Conservation (phyloP, 2,888 invertebrate genomes). For the Myopa tessellatipennis region DNA sequence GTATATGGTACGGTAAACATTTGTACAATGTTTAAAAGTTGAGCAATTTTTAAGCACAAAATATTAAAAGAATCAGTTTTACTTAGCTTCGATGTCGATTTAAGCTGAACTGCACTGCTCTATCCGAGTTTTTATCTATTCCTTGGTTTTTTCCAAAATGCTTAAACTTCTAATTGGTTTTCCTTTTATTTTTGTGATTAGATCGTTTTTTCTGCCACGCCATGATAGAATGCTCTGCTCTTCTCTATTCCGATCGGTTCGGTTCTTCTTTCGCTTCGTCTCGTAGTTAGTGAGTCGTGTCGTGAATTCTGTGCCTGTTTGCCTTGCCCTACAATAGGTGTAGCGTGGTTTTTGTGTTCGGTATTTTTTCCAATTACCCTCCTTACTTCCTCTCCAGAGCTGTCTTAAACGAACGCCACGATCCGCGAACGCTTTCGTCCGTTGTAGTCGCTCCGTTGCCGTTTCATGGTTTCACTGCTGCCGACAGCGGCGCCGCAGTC, state of each 20-base stretch:
- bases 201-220: too few relatives aligned
- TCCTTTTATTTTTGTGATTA: too few relatives aligned
- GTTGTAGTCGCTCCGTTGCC: conserved; percentile 6
- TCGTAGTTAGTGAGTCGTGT: conserved; percentile 35
- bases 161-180: too few relatives aligned
- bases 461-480: conserved; percentile 9
- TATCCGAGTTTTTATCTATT: too few relatives aligned
- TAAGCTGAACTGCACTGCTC: too few relatives aligned
- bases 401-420: conserved; percentile 19
- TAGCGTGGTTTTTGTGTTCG: conserved; percentile 64
- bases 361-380: conserved; percentile 52
- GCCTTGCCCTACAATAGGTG: conserved; percentile 62
- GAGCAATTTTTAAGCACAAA: too few relatives aligned
- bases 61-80: too few relatives aligned
- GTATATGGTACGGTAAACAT: too few relatives aligned
- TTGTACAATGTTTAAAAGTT: too few relatives aligned
- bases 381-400: conserved; percentile 7
- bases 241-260: not conserved
- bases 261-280: conserved; percentile 4
- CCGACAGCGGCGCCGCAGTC: conserved; percentile 23
- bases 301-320: conserved; percentile 56
- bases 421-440: conserved; percentile 15
- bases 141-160: too few relatives aligned
- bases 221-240: too few relatives aligned
- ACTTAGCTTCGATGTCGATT: too few relatives aligned